phyloP scores from a whole-genome alignment of 2,797 vertebrate species.

The Nothura maculosa region DNA sequence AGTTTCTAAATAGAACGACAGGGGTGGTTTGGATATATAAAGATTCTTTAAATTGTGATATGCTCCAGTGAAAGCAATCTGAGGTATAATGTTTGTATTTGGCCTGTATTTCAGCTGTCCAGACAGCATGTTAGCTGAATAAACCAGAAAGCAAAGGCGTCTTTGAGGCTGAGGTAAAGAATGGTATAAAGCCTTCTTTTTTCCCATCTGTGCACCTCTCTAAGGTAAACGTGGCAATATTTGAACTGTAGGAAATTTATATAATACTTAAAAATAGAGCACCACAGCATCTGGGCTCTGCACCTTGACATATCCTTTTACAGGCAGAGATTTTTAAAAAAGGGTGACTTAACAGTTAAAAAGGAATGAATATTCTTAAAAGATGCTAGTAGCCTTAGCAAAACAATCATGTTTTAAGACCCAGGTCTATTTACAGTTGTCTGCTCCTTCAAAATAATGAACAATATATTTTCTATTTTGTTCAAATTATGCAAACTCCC shows the following conservation, averaged over 20 bases:
- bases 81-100: not conserved
- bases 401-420: not conserved
- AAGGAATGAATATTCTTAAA: not conserved
- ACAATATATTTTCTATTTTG: not conserved
- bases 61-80: not conserved
- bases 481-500: not conserved
- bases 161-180: not conserved
- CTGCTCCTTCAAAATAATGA: not conserved
- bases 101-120: not conserved
- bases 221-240: not conserved
- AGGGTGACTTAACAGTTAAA: not conserved
- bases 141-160: not conserved
- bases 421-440: fast-evolving
- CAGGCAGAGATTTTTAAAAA: not conserved
- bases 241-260: not conserved
- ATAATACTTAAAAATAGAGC: not conserved
- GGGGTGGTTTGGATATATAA: not conserved
- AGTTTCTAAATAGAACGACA: not conserved
- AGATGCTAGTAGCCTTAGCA: not conserved
- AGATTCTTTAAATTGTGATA: not conserved
- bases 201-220: not conserved
- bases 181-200: not conserved
- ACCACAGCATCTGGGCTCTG: not conserved
- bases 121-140: not conserved
- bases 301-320: not conserved